These are phyloP conservation scores for Nephrotoma guestfalica DNA, from an alignment of 2,888 invertebrate genomes.

Conservation along the genomic window DNA sequence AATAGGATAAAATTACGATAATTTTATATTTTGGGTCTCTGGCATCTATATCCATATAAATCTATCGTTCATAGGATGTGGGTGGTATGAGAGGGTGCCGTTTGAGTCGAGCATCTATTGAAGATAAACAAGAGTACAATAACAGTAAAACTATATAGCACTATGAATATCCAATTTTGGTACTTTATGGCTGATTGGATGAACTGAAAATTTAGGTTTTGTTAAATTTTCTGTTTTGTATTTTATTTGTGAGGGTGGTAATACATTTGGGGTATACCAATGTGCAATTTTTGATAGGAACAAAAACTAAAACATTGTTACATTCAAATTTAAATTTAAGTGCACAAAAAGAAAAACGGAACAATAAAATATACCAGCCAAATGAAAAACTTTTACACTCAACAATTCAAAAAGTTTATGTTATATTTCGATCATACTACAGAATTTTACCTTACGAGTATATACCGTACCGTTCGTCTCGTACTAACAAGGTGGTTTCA, in stretches of 20 bases:
- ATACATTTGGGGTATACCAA: background rate
- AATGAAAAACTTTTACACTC: background rate
- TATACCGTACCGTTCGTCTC: background rate
- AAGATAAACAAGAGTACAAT: background rate
- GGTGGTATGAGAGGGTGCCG: background rate
- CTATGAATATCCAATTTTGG: background rate
- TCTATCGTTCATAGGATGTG: background rate
- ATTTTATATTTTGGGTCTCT: background rate
- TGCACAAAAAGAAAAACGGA: background rate
- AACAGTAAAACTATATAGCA: background rate
- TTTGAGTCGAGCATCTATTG: background rate
- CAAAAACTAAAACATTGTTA: background rate
- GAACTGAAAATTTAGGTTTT: background rate
- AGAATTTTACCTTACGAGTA: background rate
- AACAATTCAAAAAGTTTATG: background rate
- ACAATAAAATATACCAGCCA: background rate
- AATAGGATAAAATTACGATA: background rate
- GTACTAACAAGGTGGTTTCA: background rate
- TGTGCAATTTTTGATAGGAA: background rate
- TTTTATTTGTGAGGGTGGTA: background rate
- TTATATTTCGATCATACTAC: background rate
- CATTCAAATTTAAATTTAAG: background rate
- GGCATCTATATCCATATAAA: background rate
- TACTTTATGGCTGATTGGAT: background rate
- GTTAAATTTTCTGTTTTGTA: background rate